Conservation (phyloP, 1,140 invertebrate genomes). For the Coptotermes formosanus region DNA sequence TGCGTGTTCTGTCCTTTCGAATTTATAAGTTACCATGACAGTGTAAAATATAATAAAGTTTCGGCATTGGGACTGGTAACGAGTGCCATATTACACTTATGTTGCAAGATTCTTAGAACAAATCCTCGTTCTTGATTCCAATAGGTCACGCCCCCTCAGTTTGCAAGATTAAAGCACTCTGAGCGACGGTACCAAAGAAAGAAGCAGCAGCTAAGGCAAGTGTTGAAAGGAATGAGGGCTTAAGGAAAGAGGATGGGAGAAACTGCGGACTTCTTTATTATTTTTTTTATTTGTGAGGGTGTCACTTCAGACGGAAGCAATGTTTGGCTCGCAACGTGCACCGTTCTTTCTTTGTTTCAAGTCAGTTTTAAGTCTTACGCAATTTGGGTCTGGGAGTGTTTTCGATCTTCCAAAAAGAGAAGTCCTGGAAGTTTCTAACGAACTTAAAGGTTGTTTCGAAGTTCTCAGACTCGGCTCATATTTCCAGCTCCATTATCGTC, state of each 20-base stretch:
- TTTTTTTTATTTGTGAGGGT: background rate
- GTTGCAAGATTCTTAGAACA: background rate
- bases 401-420: background rate
- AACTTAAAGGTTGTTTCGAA: background rate
- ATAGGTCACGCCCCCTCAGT: background rate
- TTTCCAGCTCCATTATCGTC: too few relatives aligned
- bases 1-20: too few relatives aligned
- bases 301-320: background rate
- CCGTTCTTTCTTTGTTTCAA: background rate
- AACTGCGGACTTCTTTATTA: background rate
- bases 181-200: background rate
- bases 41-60: too few relatives aligned
- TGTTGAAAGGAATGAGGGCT: background rate
- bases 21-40: too few relatives aligned
- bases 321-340: background rate
- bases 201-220: background rate
- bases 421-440: background rate
- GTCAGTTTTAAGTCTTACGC: background rate
- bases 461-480: background rate
- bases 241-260: background rate
- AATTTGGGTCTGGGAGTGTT: background rate
- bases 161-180: background rate
- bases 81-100: background rate
- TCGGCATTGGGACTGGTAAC: background rate
- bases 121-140: background rate